Conservation (phyloP, 2,113 vertebrate genomes). For the Numenius arquata region DNA sequence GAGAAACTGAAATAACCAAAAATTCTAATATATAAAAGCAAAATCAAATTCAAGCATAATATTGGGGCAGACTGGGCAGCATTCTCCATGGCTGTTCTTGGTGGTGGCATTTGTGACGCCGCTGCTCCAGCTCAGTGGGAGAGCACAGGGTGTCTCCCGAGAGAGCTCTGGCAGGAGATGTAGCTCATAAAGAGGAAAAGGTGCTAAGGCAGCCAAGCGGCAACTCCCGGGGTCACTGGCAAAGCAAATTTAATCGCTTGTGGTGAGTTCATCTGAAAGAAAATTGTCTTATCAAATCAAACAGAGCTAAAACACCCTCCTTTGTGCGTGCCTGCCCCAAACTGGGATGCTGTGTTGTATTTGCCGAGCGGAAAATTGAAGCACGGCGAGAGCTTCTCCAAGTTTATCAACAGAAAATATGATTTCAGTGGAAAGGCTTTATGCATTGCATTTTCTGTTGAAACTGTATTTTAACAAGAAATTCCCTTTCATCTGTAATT, state of each 20-base stretch:
- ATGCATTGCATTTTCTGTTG: neutral
- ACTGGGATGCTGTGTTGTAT: neutral
- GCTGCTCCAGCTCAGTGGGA: fast-evolving
- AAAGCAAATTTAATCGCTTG: neutral
- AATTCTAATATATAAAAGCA: neutral
- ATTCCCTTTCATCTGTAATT: neutral
- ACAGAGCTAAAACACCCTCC: neutral
- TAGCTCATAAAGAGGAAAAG: neutral
- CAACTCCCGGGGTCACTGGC: neutral
- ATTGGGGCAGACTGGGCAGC: neutral
- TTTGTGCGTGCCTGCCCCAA: neutral
- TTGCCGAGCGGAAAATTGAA: neutral
- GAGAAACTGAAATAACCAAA: neutral
- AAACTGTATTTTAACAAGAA: neutral
- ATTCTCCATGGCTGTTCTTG: neutral
- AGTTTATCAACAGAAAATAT: neutral
- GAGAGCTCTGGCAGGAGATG: neutral
- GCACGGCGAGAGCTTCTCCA: neutral
- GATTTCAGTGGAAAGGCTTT: neutral
- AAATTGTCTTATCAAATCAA: neutral
- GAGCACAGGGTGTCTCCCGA: fast-evolving
- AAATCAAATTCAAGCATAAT: neutral
- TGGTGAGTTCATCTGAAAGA: neutral
- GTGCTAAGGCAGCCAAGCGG: neutral
- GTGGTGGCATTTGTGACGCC: neutral